These are phyloP conservation scores for Enteromius paludinosus DNA, from an alignment of 2,797 vertebrate species.

Conservation along the genomic window DNA sequence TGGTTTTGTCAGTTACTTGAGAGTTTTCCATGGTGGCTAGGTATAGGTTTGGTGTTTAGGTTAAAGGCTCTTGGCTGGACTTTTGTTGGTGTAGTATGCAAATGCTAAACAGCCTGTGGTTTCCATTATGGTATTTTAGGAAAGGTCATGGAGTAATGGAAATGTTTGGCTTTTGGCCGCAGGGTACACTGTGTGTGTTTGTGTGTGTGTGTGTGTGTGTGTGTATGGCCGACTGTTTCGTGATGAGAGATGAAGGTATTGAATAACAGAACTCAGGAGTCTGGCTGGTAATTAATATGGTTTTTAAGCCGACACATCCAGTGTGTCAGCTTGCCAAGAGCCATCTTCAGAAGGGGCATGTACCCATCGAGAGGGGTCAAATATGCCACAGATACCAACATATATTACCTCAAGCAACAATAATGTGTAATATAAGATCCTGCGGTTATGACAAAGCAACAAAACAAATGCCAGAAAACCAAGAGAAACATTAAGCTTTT, in stretches of 20 bases:
- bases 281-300: slow-evolving; percentile 73
- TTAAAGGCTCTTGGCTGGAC: slow-evolving; percentile 38
- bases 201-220: slow-evolving; percentile 23
- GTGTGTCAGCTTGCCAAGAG: slow-evolving; percentile 52
- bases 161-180: slow-evolving; percentile 46
- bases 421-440: slow-evolving; percentile 43
- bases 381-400: slow-evolving; percentile 45
- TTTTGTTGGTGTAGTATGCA: slow-evolving; percentile 42
- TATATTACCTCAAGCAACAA: slow-evolving; percentile 42
- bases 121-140: slow-evolving; percentile 48
- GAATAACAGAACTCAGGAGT: slow-evolving; percentile 74
- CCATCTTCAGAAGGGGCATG: slow-evolving; percentile 52
- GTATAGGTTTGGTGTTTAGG: slow-evolving; percentile 34
- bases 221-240: slow-evolving; percentile 44
- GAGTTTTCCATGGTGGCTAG: slow-evolving; percentile 22
- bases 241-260: slow-evolving; percentile 72
- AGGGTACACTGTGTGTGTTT: slow-evolving; percentile 30
- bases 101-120: slow-evolving; percentile 37
- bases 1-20: slow-evolving; percentile 19
- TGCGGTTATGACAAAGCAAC: slow-evolving; percentile 52
- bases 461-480: slow-evolving; percentile 39
- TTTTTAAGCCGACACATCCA: slow-evolving; percentile 69
- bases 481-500: slow-evolving; percentile 18
- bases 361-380: slow-evolving; percentile 39
- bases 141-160: slow-evolving; percentile 49